These are phyloP conservation scores for Parotocinclus haroldoi DNA, from an alignment of 2,797 vertebrate species.

Conservation along the genomic window DNA sequence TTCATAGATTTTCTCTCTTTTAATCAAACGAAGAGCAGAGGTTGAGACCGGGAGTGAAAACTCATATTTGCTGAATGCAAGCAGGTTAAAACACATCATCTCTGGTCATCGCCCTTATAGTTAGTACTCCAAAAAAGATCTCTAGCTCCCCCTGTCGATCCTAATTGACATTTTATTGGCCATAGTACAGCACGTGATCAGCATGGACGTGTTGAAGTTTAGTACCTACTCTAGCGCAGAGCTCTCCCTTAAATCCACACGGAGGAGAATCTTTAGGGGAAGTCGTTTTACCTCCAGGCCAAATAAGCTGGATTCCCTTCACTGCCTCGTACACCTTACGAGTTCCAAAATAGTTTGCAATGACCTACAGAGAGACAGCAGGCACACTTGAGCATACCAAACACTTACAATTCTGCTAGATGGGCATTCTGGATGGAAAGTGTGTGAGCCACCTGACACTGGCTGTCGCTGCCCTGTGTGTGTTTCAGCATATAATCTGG, in stretches of 20 bases:
- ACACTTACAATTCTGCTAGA: too few species aligned
- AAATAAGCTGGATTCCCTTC: conserved; percentile 40
- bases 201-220: background rate
- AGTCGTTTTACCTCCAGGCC: conserved; percentile 46
- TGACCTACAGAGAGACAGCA: conserved; percentile 31
- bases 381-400: background rate
- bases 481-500: conserved; percentile 54
- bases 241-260: conserved; percentile 51
- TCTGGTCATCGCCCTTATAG: background rate
- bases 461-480: conserved; percentile 29
- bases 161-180: background rate
- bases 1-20: conserved; percentile 20
- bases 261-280: conserved; percentile 49
- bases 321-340: conserved; percentile 49
- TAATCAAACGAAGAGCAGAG: conserved; percentile 29
- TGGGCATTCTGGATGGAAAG: too few species aligned
- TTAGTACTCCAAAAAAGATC: conserved; percentile 14
- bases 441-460: conserved; percentile 41
- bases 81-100: conserved; percentile 1
- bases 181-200: too few species aligned
- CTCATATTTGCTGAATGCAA: conserved; percentile 2
- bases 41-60: conserved; percentile 27
- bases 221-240: conserved; percentile 43
- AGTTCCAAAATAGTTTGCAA: conserved; percentile 53
- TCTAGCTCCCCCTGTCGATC: conserved; percentile 60